phyloP scores from a whole-genome alignment of 2,888 invertebrate genomes.

The Galerucella nymphaeae region DNA sequence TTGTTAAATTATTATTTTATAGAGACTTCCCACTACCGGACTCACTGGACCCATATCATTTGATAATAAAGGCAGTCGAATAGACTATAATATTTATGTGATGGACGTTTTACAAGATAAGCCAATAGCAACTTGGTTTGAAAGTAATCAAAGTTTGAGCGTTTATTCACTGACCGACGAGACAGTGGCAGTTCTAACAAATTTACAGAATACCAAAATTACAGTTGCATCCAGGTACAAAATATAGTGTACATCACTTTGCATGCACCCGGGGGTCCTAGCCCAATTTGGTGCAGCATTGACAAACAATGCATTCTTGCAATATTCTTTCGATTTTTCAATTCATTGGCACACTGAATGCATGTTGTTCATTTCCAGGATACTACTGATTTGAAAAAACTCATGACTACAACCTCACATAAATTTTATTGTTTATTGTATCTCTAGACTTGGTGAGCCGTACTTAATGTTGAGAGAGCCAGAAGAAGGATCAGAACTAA shows the following conservation, averaged over 20 bases:
- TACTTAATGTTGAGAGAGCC: slow-evolving; percentile 71
- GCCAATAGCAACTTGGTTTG: slow-evolving; percentile 37
- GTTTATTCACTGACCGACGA: slow-evolving; percentile 20
- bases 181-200: slow-evolving; percentile 27
- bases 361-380: no score
- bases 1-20: not conserved
- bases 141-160: slow-evolving; percentile 28
- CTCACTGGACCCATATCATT: slow-evolving; percentile 32
- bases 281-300: no score
- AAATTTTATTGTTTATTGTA: no score
- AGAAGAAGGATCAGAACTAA: slow-evolving; percentile 69
- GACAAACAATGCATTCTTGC: no score
- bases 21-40: slow-evolving; percentile 22
- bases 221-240: slow-evolving; percentile 30
- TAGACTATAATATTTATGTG: slow-evolving; percentile 31
- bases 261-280: no score
- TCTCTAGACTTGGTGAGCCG: slow-evolving; percentile 75
- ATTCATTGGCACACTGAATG: no score
- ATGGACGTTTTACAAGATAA: slow-evolving; percentile 26
- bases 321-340: no score
- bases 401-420: no score
- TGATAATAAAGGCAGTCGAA: slow-evolving; percentile 32
- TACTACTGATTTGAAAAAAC: no score
- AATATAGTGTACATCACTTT: no score
- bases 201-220: slow-evolving; percentile 34